A percentile compares a stretch with the other conserved stretches of the same genome.
Evolutionary conservation across 2,797 vertebrate genomes (phyloP).

Genomic region (Liparis tanakae): DNA sequence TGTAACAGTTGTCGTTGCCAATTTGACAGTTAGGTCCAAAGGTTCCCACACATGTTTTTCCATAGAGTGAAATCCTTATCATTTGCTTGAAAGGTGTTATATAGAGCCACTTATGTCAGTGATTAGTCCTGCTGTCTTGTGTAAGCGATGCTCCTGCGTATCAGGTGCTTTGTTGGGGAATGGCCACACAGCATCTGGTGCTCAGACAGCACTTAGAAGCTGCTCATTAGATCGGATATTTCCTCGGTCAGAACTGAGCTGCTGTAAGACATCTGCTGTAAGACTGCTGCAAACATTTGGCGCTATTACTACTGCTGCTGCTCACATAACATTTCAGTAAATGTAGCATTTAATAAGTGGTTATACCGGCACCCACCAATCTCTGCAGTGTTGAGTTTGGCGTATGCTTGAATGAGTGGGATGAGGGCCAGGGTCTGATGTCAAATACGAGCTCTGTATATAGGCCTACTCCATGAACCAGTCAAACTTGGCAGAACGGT

Average conservation of each 20-base stretch:
- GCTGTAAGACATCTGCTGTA: constrained; percentile 7
- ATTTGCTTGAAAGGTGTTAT: constrained; percentile 1
- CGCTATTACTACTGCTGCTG: not conserved
- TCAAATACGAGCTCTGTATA: constrained; percentile 20
- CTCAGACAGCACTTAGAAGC: constrained; percentile 18
- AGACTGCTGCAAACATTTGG: constrained; percentile 19
- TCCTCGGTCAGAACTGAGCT: constrained; percentile 27
- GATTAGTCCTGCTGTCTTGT: constrained; percentile 6
- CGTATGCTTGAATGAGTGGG: not conserved
- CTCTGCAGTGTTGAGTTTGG: constrained; percentile 21
- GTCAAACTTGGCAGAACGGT: not conserved
- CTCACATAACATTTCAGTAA: constrained; percentile 11
- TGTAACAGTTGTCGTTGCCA: not conserved
- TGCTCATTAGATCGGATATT: constrained; percentile 26
- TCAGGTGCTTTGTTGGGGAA: not conserved
- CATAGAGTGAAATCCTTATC: not conserved
- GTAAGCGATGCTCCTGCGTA: not conserved
- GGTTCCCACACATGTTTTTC: not conserved
- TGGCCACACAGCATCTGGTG: constrained; percentile 11
- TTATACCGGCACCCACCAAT: constrained; percentile 16
- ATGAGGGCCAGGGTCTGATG: constrained; percentile 16
- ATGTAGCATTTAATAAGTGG: constrained; percentile 37
- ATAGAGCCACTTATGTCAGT: not conserved
- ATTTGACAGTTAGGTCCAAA: constrained; percentile 1
- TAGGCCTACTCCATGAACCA: not conserved